Base-by-base conservation (phyloP, 2,888 invertebrate genomes). In the Epistrophe grossulariae region DNA sequence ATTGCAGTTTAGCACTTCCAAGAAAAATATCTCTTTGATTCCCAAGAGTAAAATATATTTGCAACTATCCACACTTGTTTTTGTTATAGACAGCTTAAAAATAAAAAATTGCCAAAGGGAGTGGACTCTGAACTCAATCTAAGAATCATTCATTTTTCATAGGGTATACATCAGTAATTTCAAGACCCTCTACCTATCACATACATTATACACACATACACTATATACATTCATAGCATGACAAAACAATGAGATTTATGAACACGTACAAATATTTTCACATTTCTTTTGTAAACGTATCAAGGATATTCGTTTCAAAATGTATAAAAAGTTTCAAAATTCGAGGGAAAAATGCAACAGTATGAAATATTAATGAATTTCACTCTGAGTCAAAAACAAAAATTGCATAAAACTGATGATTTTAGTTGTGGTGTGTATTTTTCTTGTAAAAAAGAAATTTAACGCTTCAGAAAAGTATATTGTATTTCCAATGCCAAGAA, bases 371-470 rank as follows among this genome's bases (percentile, higher is more conserved):
- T 17, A 5, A 45, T 3, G n/a, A 45, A 45, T 17, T 45, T 45
- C 5, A n/a, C 8, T 45, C n/a, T 3, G 17, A 45, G n/a, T 45
- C 8, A 48, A 48, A 17, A 19, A 48, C 19, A 19, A 19, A 19
- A 10, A 4, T 48, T 48, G 17, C 48, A 17, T 10, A 48, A 4
- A 48, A 19, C 4, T 17, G 10, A 48, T 9, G 6, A 4, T 45
- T 17, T 8, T 2, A 0, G 15, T 2, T n/a, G n/a, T 9, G 8
- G 9, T 45, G 4, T 0, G n/a, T 45, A 0, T 9, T 0, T 17
- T 17, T 8, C 13, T 45, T n/a, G 8, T 24, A 3, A 24, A 2
- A n/a, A n/a, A n/a, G n/a, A n/a, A n/a, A n/a, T 1, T 24, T 24
- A 24, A 24, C 1, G 24, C 24, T 24, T 24, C 2, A n/a, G n/a